Conservation (phyloP, 2,113 vertebrate genomes). For the Nesogale talazaci region DNA sequence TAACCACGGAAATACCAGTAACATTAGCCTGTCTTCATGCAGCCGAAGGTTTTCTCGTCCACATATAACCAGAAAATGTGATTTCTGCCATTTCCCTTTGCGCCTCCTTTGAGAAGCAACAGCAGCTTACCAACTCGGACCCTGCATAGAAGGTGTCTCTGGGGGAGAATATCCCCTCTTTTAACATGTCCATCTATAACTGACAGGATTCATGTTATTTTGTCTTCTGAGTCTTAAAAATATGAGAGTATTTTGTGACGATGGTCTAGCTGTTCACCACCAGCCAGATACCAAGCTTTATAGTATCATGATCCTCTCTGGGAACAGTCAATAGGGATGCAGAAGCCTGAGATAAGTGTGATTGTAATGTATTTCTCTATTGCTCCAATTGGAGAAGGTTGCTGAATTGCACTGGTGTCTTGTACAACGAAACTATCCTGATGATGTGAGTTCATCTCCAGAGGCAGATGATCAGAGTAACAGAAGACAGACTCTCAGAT, state of each 20-base stretch:
- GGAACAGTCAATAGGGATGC: slow-evolving; percentile 24
- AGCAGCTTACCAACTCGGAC: neutral
- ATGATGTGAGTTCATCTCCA: slow-evolving; percentile 45
- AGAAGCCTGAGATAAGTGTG: slow-evolving; percentile 41
- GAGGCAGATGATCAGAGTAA: slow-evolving; percentile 59
- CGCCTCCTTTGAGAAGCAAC: neutral
- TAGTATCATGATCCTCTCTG: neutral
- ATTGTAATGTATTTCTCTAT: slow-evolving; percentile 76
- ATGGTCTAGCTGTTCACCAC: neutral
- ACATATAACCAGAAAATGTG: neutral
- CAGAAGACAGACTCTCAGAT: slow-evolving; percentile 64
- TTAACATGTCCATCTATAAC: neutral
- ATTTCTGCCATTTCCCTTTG: neutral
- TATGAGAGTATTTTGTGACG: neutral
- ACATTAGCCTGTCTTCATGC: slow-evolving; percentile 9
- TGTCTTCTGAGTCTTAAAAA: neutral
- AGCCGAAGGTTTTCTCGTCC: neutral
- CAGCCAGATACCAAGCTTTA: neutral
- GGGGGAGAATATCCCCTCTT: neutral
- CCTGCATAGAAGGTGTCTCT: neutral
- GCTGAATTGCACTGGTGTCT: slow-evolving; percentile 65
- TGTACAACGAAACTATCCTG: slow-evolving; percentile 62
- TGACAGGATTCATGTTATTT: neutral
- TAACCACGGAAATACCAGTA: neutral
- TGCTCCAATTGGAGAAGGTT: slow-evolving; percentile 62